These are phyloP conservation scores for Acholoe squamosa DNA, from an alignment of 2,888 invertebrate genomes.

Conservation along the genomic window DNA sequence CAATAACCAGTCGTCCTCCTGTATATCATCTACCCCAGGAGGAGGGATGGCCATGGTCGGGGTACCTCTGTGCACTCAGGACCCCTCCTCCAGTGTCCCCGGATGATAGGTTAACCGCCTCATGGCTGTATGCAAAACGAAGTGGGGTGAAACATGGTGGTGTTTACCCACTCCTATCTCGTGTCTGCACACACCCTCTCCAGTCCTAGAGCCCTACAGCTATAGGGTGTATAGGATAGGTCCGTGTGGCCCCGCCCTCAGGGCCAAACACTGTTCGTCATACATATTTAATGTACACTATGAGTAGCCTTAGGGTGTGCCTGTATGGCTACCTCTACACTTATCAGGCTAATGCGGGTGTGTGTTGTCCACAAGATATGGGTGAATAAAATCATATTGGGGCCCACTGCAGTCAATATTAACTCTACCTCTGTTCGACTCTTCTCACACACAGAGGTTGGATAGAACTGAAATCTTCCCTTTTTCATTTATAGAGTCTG, in stretches of 20 bases:
- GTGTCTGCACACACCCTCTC: background rate
- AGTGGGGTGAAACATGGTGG: background rate
- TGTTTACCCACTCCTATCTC: background rate
- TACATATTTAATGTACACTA: slow-evolving; percentile 29
- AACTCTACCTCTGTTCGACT: too few species aligned
- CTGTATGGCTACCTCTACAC: background rate
- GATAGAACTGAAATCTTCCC: too few species aligned
- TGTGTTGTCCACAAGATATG: too few species aligned
- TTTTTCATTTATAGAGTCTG: too few species aligned
- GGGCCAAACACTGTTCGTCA: slow-evolving; percentile 1
- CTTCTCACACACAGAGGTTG: too few species aligned
- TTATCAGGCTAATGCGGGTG: too few species aligned
- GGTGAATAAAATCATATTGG: too few species aligned
- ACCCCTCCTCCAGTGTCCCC: background rate
- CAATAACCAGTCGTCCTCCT: background rate
- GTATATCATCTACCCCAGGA: background rate
- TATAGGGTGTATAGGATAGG: background rate
- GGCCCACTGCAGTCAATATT: too few species aligned
- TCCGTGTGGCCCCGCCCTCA: slow-evolving; percentile 6
- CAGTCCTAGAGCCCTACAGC: background rate
- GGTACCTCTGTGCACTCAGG: background rate
- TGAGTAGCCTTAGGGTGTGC: slow-evolving; percentile 19
- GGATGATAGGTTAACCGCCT: background rate
- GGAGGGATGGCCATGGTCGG: background rate
- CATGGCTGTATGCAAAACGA: background rate